phyloP scores from a whole-genome alignment of 2,113 vertebrate genomes.

The Rhinopomastus cyanomelas region DNA sequence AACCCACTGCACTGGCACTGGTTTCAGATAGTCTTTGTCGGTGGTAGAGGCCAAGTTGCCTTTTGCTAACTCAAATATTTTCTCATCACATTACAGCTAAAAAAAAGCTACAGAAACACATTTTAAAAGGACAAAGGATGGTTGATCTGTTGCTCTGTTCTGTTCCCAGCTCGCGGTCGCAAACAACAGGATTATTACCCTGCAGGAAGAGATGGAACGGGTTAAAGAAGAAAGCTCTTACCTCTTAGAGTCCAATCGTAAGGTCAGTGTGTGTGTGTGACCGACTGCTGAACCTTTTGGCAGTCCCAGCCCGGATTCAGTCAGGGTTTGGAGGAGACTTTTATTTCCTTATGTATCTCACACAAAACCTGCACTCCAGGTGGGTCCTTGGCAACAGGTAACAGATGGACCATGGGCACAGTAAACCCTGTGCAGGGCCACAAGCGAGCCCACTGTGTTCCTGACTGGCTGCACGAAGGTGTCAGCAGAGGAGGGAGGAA shows the following conservation, averaged over 20 bases:
- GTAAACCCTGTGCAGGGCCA: accelerated
- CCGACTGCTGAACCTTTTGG: not conserved
- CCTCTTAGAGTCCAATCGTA: conserved; percentile 86
- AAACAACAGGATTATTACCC: conserved; percentile 96
- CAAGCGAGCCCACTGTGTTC: not conserved
- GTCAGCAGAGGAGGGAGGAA: not conserved
- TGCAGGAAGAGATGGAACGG: conserved; percentile 95
- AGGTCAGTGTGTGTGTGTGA: conserved; percentile 72
- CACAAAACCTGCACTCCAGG: not conserved
- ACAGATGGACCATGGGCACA: not conserved
- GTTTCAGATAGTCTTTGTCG: not conserved
- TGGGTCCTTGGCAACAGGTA: not conserved
- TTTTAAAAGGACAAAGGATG: accelerated
- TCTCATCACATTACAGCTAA: not conserved
- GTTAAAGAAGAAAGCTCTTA: conserved; percentile 93
- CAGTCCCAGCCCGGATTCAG: not conserved
- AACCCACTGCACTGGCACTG: not conserved
- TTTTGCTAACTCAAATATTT: not conserved
- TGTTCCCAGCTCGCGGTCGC: conserved; percentile 90
- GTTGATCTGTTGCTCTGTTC: not conserved
- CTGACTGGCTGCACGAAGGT: not conserved
- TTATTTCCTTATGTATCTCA: accelerated
- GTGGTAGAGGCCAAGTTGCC: accelerated
- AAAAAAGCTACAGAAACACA: not conserved
- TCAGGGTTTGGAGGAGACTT: not conserved